A percentile compares a stretch with the other conserved stretches of the same genome.
These are phyloP conservation scores for Chrysochloris asiatica DNA, from an alignment of 2,113 vertebrate species.

Conservation along the genomic window DNA sequence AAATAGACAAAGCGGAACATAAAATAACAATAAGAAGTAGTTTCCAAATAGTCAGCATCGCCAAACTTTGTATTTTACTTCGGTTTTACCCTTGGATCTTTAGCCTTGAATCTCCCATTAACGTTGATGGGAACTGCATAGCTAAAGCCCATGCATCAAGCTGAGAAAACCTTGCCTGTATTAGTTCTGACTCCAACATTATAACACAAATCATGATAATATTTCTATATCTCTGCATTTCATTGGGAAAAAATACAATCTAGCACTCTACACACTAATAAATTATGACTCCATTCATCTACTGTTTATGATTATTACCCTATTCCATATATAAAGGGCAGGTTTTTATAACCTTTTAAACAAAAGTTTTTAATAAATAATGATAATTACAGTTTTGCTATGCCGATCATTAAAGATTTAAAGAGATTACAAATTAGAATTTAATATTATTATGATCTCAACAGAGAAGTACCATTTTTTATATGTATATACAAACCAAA, in stretches of 20 bases:
- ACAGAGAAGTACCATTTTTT: not conserved
- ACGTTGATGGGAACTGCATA: slow-evolving; percentile 48
- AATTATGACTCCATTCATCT: slow-evolving; percentile 50
- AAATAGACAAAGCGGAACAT: slow-evolving; percentile 40
- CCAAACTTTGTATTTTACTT: slow-evolving; percentile 5
- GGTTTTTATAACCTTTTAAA: slow-evolving; percentile 42
- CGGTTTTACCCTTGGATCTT: slow-evolving; percentile 50
- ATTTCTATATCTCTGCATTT: slow-evolving; percentile 72
- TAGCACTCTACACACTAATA: slow-evolving; percentile 40
- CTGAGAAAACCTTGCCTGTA: slow-evolving; percentile 61
- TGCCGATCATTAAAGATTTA: not conserved
- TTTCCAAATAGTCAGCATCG: slow-evolving; percentile 37
- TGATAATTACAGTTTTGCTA: slow-evolving; percentile 20
- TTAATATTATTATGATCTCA: not conserved
- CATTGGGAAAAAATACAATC: slow-evolving; percentile 65
- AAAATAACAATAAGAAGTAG: slow-evolving; percentile 38
- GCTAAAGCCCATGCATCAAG: slow-evolving; percentile 69
- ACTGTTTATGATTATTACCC: slow-evolving; percentile 69
- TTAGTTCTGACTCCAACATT: slow-evolving; percentile 69
- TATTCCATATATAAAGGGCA: slow-evolving; percentile 54
- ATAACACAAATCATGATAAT: slow-evolving; percentile 74
- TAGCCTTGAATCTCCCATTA: slow-evolving; percentile 65
- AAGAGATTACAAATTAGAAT: slow-evolving; percentile 43
- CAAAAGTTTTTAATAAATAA: slow-evolving; percentile 64
- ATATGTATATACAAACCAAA: slow-evolving; percentile 18